Evolutionary conservation across 2,797 vertebrate species (phyloP).

Genomic region (Mormyrops boulengeri): DNA sequence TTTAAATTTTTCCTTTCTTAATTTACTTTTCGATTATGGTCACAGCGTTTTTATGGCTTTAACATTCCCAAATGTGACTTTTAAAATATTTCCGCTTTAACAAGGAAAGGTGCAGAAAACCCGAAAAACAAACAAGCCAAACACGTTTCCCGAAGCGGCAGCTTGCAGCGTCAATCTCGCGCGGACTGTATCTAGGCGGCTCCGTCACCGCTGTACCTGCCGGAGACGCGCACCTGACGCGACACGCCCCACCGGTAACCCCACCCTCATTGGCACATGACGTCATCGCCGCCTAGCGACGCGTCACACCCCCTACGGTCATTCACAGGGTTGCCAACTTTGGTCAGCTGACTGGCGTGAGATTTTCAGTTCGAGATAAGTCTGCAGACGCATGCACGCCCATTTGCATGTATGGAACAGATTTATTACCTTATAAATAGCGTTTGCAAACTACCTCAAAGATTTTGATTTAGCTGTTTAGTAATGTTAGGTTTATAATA

Average conservation of each 20-base stretch:
- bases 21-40: neutral
- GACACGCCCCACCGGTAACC: slow-evolving; percentile 3
- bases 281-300: neutral
- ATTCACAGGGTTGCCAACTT: neutral
- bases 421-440: neutral
- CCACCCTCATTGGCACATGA: neutral
- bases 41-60: neutral
- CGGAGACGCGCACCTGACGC: slow-evolving; percentile 41
- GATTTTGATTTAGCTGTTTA: neutral
- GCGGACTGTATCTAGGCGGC: neutral
- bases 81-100: neutral
- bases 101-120: neutral
- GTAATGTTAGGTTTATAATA: neutral
- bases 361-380: neutral
- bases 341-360: neutral
- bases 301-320: neutral
- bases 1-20: neutral
- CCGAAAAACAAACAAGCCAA: neutral
- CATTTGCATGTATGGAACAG: neutral
- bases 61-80: neutral
- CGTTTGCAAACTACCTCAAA: neutral
- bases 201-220: slow-evolving; percentile 48
- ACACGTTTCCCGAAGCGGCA: neutral
- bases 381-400: neutral
- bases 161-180: neutral